Base-by-base conservation (phyloP, 2,113 vertebrate species). In the Alosa alosa region DNA sequence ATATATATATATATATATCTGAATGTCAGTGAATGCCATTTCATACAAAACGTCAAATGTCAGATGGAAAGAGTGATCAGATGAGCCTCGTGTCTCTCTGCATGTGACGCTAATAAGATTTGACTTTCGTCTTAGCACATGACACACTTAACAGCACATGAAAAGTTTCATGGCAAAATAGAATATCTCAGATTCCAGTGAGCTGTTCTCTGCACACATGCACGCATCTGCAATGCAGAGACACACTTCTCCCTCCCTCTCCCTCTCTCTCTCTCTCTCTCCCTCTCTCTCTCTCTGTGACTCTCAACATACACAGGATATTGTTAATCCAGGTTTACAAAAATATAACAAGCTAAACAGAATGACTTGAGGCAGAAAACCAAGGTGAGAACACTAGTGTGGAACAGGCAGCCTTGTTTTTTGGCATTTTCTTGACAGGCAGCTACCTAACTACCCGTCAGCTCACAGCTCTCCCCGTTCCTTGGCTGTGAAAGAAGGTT, bases 281-380 rank as follows among this genome's bases (percentile, higher is more conserved):
- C 18, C 22, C 20, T 60, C 18, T 60, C 20, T 49, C 84, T 87
- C 31, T 22, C 68, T 86, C 83, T 82, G 50, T 72, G 52, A 83
- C 82, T 82, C 46, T 85, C 8, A 20, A 49, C 47, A 49, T 8
- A 31, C 31, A 31, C 31, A 31, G 31, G 47, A 8, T 49, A 49
- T 57, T 47, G 83, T 46, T 81, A 64, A 84, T 31, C 7, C 11
- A 13, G 11, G 47, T 49, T 49, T 49, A 49, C 47, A 49, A 49
- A 49, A 57, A 17, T 20, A 20, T 57, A 57, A 57, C 15, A 57
- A 20, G 52, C 6, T n/a, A 64, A 64, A 64, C 20, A 25, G 60
- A 20, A 9, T 22, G 22, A 22, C 60, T 25, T 8, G 7, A 20
- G 22, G 60, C 8, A 2, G 60, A n/a, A 22, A 6, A 8, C 6